A percentile compares a stretch with the other conserved stretches of the same genome.
phyloP scores from a whole-genome alignment of 2,888 invertebrate species.

The Amphipyra berbera region DNA sequence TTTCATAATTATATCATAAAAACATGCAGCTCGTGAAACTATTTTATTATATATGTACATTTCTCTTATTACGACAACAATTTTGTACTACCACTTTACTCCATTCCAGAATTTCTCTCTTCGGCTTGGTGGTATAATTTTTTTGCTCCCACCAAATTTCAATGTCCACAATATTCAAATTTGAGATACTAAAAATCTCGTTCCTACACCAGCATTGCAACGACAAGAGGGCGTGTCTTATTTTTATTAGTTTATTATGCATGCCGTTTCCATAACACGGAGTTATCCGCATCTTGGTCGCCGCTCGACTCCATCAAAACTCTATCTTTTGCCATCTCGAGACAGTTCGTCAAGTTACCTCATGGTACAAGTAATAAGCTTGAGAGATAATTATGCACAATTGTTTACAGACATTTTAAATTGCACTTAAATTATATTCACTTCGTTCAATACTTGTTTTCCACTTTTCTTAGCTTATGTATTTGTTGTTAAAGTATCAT shows the following conservation, averaged over 20 bases:
- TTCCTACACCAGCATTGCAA: constrained; percentile 34
- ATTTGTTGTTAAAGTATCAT: neutral
- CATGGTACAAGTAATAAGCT: constrained; percentile 54
- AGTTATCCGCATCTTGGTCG: constrained; percentile 67
- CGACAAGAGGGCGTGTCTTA: constrained; percentile 56
- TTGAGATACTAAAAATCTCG: constrained; percentile 40
- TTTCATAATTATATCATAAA: too few species aligned
- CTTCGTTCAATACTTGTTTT: neutral
- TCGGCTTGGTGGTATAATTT: constrained; percentile 6
- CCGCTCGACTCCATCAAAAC: constrained; percentile 68
- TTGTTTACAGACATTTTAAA: constrained; percentile 11
- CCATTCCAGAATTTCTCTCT: neutral
- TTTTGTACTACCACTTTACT: neutral
- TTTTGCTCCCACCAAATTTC: constrained; percentile 31
- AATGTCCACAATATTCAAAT: constrained; percentile 52
- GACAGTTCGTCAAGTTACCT: constrained; percentile 61
- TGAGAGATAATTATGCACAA: neutral
- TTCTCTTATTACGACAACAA: neutral
- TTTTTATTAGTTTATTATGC: constrained; percentile 73
- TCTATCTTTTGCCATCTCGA: constrained; percentile 69
- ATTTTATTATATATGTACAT: neutral
- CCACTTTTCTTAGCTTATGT: too few species aligned
- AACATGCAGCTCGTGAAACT: too few species aligned
- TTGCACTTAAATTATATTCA: neutral
- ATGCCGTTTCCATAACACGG: constrained; percentile 67